A percentile compares a stretch with the other conserved stretches of the same genome.
These are phyloP conservation scores for Monoplex corrugatus DNA, from an alignment of 2,888 invertebrate species.

Conservation along the genomic window DNA sequence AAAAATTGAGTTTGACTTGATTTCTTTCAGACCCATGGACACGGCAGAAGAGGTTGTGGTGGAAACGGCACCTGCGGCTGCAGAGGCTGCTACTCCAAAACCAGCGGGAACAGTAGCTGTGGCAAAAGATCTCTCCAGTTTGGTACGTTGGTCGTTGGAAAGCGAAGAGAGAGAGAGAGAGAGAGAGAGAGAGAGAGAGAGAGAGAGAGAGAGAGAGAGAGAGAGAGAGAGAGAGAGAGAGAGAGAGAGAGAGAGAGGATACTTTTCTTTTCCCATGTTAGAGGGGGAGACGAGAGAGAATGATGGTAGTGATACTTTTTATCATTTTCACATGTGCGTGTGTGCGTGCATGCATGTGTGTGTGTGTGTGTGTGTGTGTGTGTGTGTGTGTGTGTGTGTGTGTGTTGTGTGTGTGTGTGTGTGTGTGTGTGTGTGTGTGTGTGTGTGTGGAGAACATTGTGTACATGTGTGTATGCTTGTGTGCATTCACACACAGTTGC, in stretches of 20 bases:
- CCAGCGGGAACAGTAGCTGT: slow-evolving; percentile 37
- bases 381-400: neutral
- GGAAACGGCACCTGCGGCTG: slow-evolving; percentile 49
- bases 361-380: slow-evolving; percentile 29
- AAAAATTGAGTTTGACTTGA: no score
- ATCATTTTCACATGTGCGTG: no score
- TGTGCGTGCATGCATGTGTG: neutral
- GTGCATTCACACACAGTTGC: no score
- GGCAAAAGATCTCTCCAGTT: slow-evolving; percentile 49
- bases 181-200: neutral
- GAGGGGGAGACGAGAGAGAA: no score
- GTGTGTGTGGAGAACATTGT: no score
- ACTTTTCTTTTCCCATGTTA: no score
- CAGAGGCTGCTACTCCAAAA: slow-evolving; percentile 17
- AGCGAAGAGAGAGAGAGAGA: neutral
- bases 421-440: slow-evolving; percentile 24
- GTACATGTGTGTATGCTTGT: neutral
- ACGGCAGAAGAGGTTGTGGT: slow-evolving; percentile 60
- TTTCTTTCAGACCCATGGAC: slow-evolving; percentile 61
- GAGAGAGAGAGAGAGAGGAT: no score
- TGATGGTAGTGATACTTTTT: no score
- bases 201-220: neutral
- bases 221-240: no score
- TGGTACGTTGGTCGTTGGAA: slow-evolving; percentile 34
- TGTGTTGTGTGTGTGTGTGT: neutral